Conservation (phyloP, 2,113 vertebrate genomes). For the Prunella himalayana region DNA sequence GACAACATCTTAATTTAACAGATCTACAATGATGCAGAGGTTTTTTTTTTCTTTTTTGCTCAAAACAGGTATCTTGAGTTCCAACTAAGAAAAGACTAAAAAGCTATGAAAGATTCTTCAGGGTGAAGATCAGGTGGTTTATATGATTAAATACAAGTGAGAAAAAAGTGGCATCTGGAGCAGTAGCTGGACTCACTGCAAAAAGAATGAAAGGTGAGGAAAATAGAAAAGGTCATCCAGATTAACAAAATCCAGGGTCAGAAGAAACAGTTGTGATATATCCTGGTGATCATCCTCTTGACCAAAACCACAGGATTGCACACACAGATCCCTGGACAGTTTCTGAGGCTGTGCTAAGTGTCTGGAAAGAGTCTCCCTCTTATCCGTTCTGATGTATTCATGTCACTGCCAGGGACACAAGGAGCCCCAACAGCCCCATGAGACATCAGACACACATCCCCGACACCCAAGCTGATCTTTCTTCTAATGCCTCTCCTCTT, state of each 20-base stretch:
- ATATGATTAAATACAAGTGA: neutral
- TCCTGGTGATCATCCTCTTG: neutral
- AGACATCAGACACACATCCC: neutral
- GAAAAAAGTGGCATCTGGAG: neutral
- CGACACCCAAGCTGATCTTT: neutral
- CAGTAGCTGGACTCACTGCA: neutral
- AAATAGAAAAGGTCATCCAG: neutral
- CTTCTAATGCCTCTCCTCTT: neutral
- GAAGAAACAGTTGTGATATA: neutral
- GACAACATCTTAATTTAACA: neutral
- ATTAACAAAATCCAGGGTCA: neutral
- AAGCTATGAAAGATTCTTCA: neutral
- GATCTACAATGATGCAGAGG: neutral
- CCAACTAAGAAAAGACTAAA: neutral
- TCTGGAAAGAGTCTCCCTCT: neutral
- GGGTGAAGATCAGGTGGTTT: neutral
- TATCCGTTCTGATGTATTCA: neutral
- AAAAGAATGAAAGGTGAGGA: neutral
- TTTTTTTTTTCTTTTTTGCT: neutral
- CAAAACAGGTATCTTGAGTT: neutral
- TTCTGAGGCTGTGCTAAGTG: neutral
- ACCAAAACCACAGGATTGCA: neutral
- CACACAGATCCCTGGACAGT: neutral
- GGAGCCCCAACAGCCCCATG: neutral
- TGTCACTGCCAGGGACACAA: neutral